Conservation (phyloP, 2,113 vertebrate genomes). For the Lasiurus cinereus region DNA sequence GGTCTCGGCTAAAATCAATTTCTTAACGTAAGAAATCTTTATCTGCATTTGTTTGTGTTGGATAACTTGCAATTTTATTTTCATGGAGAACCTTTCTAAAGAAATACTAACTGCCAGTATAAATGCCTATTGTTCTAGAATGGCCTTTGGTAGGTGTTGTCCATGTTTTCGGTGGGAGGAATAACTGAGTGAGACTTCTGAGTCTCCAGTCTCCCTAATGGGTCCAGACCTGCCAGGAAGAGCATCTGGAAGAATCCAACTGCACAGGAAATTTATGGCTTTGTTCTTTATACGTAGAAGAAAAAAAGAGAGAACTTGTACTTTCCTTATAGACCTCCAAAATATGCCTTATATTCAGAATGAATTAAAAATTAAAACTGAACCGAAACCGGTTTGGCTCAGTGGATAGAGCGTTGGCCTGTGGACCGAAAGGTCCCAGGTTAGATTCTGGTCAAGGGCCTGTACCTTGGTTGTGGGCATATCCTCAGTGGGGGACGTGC, state of each 20-base stretch:
- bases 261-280: background rate
- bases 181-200: background rate
- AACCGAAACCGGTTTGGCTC: too few relatives aligned
- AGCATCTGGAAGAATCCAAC: background rate
- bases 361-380: constrained; percentile 41
- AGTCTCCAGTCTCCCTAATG: background rate
- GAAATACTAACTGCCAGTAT: background rate
- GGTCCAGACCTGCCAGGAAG: background rate
- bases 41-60: background rate
- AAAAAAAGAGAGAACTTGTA: background rate
- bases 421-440: too few relatives aligned
- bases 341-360: background rate
- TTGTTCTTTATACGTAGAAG: constrained; percentile 13
- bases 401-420: too few relatives aligned
- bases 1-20: background rate
- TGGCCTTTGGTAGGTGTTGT: background rate
- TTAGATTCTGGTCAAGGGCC: too few relatives aligned
- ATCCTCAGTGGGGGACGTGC: too few relatives aligned
- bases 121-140: background rate
- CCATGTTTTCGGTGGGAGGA: background rate
- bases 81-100: background rate
- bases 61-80: background rate
- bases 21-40: background rate
- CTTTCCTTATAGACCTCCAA: background rate
- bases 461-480: too few relatives aligned